phyloP scores from a whole-genome alignment of 2,888 invertebrate species.

The Drosophila gaucha region DNA sequence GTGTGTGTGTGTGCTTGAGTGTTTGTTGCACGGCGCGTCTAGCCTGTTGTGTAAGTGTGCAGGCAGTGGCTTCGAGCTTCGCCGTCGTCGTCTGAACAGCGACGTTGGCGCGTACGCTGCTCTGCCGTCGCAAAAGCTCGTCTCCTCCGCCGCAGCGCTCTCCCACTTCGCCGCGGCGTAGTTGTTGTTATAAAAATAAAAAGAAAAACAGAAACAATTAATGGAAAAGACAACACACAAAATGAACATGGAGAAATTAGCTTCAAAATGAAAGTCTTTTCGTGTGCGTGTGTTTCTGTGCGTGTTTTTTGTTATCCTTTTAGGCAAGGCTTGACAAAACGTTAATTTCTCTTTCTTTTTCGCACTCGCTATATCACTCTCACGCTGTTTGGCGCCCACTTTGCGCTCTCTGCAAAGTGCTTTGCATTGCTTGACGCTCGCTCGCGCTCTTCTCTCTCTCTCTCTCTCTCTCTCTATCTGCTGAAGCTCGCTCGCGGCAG shows the following conservation, averaged over 20 bases:
- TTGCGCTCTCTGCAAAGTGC: conserved; percentile 22
- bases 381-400: conserved; percentile 14
- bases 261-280: conserved; percentile 1
- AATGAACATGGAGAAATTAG: conserved; percentile 9
- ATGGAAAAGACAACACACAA: background rate
- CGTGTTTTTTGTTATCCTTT: conserved; percentile 44
- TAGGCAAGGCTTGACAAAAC: conserved; percentile 33
- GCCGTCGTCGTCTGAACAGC: conserved; percentile 37
- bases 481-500: conserved; percentile 49
- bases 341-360: conserved; percentile 35
- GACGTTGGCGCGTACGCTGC: conserved; percentile 28
- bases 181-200: conserved; percentile 43
- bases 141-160: conserved; percentile 6
- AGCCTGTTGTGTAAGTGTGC: conserved; percentile 56
- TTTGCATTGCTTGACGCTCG: conserved; percentile 10
- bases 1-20: conserved; percentile 4
- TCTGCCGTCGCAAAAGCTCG: conserved; percentile 41
- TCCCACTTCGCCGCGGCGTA: conserved; percentile 42
- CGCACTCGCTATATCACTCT: conserved; percentile 7
- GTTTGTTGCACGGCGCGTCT: conserved; percentile 41
- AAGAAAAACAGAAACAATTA: conserved; percentile 14
- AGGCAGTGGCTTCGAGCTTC: conserved; percentile 38
- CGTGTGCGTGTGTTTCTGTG: conserved; percentile 8
- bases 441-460: background rate
- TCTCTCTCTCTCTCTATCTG: conserved; percentile 2